Conservation (phyloP, 2,888 invertebrate species). For the Lasioglossum vierecki region DNA sequence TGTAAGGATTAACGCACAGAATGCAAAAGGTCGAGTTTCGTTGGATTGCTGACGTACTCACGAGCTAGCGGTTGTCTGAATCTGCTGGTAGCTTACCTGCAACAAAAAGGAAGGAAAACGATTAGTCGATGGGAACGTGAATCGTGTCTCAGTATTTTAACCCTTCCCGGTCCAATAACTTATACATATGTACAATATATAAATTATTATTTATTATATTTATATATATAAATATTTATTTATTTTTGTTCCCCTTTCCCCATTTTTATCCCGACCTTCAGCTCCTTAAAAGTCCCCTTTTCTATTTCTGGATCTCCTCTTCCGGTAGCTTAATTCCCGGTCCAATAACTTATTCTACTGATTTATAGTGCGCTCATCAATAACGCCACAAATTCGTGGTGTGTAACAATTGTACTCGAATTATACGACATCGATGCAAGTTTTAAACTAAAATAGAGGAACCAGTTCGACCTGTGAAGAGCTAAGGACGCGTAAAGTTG, state of each 20-base stretch:
- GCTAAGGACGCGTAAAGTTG: not conserved
- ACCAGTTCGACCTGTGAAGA: not conserved
- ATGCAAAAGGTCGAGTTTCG: not conserved
- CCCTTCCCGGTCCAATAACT: not conserved
- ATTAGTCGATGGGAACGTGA: not conserved
- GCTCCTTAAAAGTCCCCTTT: too few relatives aligned
- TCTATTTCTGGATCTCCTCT: too few relatives aligned
- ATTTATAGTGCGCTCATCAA: not conserved
- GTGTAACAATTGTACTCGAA: too few relatives aligned
- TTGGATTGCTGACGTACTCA: not conserved
- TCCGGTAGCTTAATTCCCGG: too few relatives aligned
- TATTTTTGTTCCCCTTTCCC: too few relatives aligned
- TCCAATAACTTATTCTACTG: not conserved
- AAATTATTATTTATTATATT: too few relatives aligned
- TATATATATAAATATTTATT: too few relatives aligned
- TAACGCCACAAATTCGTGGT: too few relatives aligned
- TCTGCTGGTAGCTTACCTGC: not conserved
- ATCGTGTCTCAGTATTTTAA: not conserved
- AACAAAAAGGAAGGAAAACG: not conserved
- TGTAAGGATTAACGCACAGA: too few relatives aligned
- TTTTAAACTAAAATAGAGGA: not conserved
- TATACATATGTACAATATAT: too few relatives aligned
- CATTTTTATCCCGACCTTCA: too few relatives aligned
- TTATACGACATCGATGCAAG: too few relatives aligned
- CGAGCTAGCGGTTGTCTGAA: not conserved